These are phyloP conservation scores for Mustela nigripes DNA, from an alignment of 2,113 vertebrate species.

Conservation along the genomic window DNA sequence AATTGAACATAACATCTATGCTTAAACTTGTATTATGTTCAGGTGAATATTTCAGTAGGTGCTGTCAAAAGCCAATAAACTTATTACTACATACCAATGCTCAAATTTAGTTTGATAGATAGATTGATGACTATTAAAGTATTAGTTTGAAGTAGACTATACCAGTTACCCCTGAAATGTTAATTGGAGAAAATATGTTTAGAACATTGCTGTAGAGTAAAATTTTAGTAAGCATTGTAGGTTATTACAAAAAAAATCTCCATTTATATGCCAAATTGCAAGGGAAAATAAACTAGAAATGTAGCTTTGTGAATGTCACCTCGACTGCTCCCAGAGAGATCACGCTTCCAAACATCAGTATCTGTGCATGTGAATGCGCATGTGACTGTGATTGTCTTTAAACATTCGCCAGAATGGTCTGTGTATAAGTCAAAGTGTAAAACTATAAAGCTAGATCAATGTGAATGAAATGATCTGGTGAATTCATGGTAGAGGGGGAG, in stretches of 20 bases:
- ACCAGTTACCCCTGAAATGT: not conserved
- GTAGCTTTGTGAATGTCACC: not conserved
- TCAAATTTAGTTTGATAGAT: not conserved
- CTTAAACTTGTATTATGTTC: not conserved
- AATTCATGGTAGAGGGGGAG: not conserved
- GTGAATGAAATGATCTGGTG: not conserved
- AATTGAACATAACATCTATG: not conserved
- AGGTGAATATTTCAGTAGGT: not conserved
- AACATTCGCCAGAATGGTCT: not conserved
- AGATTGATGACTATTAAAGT: not conserved
- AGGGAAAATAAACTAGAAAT: not conserved
- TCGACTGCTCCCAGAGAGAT: not conserved
- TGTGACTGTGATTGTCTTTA: not conserved
- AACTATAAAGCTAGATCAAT: not conserved
- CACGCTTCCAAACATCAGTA: not conserved
- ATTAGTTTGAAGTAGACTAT: not conserved
- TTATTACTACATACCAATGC: not conserved
- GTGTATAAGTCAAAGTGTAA: not conserved
- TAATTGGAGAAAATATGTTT: not conserved
- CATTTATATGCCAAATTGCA: not conserved
- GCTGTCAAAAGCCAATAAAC: not conserved
- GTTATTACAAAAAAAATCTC: not conserved
- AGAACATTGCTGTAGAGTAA: not conserved
- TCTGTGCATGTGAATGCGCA: accelerated
- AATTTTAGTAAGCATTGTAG: not conserved